A percentile compares a stretch with the other conserved stretches of the same genome.
These are phyloP conservation scores for Drosophila arizonae DNA, from an alignment of 1,140 invertebrate genomes.

Conservation along the genomic window DNA sequence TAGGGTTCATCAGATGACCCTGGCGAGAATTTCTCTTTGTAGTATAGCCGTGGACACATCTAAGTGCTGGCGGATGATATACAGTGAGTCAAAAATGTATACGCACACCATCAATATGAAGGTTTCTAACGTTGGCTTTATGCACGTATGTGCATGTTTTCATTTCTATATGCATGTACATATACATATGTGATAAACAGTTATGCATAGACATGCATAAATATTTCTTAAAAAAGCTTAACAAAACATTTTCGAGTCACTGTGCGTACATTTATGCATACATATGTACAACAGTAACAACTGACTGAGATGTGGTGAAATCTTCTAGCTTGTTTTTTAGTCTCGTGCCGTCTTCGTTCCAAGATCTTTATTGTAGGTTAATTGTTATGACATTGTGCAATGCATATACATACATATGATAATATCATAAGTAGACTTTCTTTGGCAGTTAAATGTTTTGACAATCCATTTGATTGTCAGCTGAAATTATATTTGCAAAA, in stretches of 20 bases:
- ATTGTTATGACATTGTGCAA: constrained; percentile 76
- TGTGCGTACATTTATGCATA: no score
- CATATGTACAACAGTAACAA: background rate
- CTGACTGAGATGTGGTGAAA: constrained; percentile 55
- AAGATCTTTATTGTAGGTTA: constrained; percentile 74
- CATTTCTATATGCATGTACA: no score
- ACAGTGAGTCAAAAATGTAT: no score
- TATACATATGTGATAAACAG: no score
- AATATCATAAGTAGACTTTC: constrained; percentile 55
- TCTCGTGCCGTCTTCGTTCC: constrained; percentile 30
- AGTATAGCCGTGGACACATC: constrained; percentile 29
- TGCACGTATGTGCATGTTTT: background rate
- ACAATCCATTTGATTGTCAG: constrained; percentile 50
- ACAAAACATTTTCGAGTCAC: no score
- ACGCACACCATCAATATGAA: no score
- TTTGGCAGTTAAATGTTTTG: constrained; percentile 53
- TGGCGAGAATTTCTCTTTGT: constrained; percentile 58
- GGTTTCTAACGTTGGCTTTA: no score
- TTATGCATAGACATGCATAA: no score
- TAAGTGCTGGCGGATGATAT: background rate
- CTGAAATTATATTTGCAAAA: constrained; percentile 26
- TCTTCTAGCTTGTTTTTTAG: constrained; percentile 46
- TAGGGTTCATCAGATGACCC: constrained; percentile 55
- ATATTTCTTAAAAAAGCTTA: no score
- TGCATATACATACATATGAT: constrained; percentile 33